Conservation (phyloP, 2,113 vertebrate species). For the Prionailurus bengalensis region DNA sequence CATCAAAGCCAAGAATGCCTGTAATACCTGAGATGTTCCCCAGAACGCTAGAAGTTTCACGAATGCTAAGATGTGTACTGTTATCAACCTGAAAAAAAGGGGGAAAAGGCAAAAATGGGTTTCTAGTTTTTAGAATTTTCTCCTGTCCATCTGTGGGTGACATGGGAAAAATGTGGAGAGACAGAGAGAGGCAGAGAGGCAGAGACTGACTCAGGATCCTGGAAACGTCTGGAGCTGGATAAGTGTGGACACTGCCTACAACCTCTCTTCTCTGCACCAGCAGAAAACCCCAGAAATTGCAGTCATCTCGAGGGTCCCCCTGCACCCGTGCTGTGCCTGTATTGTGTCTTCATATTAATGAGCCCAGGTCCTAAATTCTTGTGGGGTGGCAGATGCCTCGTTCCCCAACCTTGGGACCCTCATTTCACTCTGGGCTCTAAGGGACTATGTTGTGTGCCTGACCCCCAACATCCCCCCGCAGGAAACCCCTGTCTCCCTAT, state of each 20-base stretch:
- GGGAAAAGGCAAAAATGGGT: too few relatives aligned
- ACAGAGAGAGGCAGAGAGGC: too few relatives aligned
- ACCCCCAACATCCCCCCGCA: not conserved
- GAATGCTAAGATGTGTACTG: fast-evolving
- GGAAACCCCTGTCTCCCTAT: too few relatives aligned
- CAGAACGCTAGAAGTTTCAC: too few relatives aligned
- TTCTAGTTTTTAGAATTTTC: not conserved
- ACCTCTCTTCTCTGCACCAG: fast-evolving
- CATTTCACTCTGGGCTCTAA: not conserved
- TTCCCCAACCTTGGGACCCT: not conserved
- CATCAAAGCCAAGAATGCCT: not conserved
- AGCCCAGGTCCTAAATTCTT: too few relatives aligned
- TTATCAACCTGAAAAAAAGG: not conserved
- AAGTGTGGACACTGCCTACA: not conserved
- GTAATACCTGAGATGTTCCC: not conserved
- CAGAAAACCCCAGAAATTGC: too few relatives aligned
- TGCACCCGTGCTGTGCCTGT: fast-evolving
- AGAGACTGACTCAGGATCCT: not conserved
- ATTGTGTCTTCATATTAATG: not conserved
- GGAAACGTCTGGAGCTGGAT: fast-evolving
- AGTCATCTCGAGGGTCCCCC: fast-evolving
- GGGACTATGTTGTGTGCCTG: fast-evolving
- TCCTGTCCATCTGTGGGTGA: not conserved
- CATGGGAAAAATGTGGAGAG: not conserved
- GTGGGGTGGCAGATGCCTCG: fast-evolving